Percentiles rank a stretch among this genome's conserved stretches.
Conservation (phyloP, 1,140 invertebrate genomes). For the Periplaneta americana region DNA sequence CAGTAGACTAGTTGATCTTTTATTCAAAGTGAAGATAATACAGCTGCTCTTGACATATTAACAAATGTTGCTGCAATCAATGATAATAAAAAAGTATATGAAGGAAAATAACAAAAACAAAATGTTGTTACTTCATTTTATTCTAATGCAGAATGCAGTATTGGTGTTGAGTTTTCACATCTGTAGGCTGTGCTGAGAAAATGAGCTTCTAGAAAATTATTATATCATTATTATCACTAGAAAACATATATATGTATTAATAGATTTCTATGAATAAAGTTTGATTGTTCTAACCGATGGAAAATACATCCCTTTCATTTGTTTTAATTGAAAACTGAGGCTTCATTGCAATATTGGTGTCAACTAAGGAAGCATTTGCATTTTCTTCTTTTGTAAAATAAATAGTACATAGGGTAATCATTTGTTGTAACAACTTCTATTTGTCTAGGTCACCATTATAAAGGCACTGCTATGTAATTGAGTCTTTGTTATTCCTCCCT, state of each 20-base stretch:
- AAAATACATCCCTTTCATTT: neutral
- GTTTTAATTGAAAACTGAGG: no score
- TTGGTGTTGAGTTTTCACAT: neutral
- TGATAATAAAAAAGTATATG: neutral
- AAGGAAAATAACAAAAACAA: neutral
- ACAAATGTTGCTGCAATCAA: neutral
- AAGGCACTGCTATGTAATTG: neutral
- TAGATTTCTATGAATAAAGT: neutral
- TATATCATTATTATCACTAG: neutral
- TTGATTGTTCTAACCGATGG: neutral
- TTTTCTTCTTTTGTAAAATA: neutral
- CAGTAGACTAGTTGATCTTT: neutral
- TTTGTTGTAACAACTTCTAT: neutral
- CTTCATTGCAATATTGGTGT: neutral
- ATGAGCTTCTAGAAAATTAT: neutral
- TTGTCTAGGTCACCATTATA: neutral
- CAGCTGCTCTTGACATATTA: neutral
- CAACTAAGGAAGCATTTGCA: neutral
- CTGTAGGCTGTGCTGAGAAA: neutral
- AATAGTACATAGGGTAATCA: neutral
- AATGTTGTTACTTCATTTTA: neutral
- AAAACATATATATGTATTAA: neutral
- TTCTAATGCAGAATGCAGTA: neutral
- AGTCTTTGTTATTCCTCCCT: neutral
- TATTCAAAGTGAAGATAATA: neutral